phyloP scores from a whole-genome alignment of 1,140 invertebrate species.

The Microplitis demolitor region DNA sequence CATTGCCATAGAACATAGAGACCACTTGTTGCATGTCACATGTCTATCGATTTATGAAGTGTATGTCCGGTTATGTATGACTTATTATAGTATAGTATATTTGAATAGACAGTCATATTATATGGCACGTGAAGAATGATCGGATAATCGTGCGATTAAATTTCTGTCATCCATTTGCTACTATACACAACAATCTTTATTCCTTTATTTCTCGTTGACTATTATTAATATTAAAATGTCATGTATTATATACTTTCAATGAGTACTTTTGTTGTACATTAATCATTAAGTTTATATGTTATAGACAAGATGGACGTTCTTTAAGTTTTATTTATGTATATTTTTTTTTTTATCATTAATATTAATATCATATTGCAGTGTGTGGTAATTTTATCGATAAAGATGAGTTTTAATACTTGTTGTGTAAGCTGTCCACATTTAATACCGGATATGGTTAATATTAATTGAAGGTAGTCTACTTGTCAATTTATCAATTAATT shows the following conservation, averaged over 20 bases:
- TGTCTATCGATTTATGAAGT: slow-evolving; percentile 29
- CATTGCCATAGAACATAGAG: no score
- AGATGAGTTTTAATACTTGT: background rate
- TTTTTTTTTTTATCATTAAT: background rate
- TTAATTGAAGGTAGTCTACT: background rate
- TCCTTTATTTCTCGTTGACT: background rate
- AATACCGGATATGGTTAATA: background rate
- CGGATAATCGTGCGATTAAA: slow-evolving; percentile 6
- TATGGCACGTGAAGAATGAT: background rate
- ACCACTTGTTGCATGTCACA: slow-evolving; percentile 23
- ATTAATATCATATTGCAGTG: background rate
- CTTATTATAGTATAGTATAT: no score
- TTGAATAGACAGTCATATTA: background rate
- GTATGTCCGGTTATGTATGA: slow-evolving; percentile 1
- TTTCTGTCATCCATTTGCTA: background rate
- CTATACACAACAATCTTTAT: background rate
- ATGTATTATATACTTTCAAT: background rate
- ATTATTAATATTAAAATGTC: background rate
- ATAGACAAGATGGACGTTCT: background rate
- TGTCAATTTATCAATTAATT: background rate
- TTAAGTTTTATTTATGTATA: background rate
- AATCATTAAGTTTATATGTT: slow-evolving; percentile 4
- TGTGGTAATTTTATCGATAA: background rate
- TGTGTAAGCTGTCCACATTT: background rate
- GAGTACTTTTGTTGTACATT: background rate